Evolutionary conservation across 2,797 vertebrate genomes (phyloP).

Genomic region (Bradypodion ventrale): DNA sequence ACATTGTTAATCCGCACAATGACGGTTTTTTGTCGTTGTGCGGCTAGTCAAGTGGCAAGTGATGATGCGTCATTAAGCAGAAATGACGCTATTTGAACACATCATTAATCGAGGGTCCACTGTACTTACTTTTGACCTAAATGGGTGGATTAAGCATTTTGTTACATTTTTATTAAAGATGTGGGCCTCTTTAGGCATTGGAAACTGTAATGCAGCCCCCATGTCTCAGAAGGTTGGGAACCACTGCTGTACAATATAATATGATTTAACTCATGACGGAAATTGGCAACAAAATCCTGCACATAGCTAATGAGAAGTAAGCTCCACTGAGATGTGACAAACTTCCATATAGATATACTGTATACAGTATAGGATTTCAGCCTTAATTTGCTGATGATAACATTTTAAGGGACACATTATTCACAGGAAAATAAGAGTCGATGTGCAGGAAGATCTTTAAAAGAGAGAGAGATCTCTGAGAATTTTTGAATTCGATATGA

Average conservation of each 20-base stretch:
- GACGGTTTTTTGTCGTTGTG: too few species aligned
- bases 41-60: too few species aligned
- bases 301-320: background rate
- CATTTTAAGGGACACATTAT: background rate
- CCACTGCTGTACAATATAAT: background rate
- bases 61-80: too few species aligned
- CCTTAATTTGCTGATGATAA: background rate
- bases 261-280: background rate
- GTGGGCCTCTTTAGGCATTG: too few species aligned
- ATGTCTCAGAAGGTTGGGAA: too few species aligned
- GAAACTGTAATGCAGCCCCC: too few species aligned
- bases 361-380: background rate
- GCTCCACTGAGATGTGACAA: background rate
- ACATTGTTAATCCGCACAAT: too few species aligned
- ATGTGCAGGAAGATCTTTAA: background rate
- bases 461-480: background rate
- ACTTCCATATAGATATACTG: background rate
- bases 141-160: too few species aligned
- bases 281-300: background rate
- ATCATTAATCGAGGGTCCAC: too few species aligned
- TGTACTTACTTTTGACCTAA: too few species aligned
- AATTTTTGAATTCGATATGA: background rate
- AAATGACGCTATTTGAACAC: too few species aligned
- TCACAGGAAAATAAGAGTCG: background rate
- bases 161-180: too few species aligned